Conservation (phyloP, 2,113 vertebrate genomes). For the Leuciscus idus region DNA sequence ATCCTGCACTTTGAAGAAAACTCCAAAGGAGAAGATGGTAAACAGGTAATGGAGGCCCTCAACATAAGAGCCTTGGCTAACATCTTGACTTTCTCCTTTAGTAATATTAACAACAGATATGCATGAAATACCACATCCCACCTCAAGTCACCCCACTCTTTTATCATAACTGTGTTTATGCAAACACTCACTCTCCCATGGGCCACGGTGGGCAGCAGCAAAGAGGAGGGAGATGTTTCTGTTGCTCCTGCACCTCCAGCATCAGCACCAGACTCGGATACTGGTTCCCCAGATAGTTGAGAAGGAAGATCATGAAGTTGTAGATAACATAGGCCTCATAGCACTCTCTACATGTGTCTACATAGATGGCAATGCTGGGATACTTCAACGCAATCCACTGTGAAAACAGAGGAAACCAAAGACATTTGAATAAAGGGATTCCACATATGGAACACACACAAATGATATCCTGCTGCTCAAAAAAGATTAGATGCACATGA, state of each 20-base stretch:
- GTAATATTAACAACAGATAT: not conserved
- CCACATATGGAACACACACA: not conserved
- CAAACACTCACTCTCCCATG: constrained; percentile 95
- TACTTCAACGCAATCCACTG: constrained; percentile 98
- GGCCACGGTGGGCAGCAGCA: constrained; percentile 95
- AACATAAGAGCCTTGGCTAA: not conserved
- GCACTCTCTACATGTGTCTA: constrained; percentile 98
- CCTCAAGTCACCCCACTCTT: not conserved
- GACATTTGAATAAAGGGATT: constrained; percentile 9
- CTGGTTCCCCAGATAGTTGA: constrained; percentile 92
- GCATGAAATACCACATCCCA: constrained; percentile 6
- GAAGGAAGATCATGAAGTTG: constrained; percentile 98
- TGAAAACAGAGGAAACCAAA: constrained; percentile 53
- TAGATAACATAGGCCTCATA: constrained; percentile 99
- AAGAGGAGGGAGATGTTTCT: constrained; percentile 91
- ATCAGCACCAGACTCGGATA: constrained; percentile 93
- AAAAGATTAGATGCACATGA: constrained; percentile 9
- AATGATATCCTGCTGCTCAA: not conserved
- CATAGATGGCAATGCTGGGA: constrained; percentile 93
- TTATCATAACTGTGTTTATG: not conserved
- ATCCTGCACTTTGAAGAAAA: not conserved
- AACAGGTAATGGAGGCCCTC: not conserved
- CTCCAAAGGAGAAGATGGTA: constrained; percentile 8
- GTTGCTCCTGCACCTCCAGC: constrained; percentile 95
- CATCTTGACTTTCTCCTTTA: not conserved